These are phyloP conservation scores for Rhabdophis nuchalis DNA, from an alignment of 2,797 vertebrate species.

Conservation along the genomic window DNA sequence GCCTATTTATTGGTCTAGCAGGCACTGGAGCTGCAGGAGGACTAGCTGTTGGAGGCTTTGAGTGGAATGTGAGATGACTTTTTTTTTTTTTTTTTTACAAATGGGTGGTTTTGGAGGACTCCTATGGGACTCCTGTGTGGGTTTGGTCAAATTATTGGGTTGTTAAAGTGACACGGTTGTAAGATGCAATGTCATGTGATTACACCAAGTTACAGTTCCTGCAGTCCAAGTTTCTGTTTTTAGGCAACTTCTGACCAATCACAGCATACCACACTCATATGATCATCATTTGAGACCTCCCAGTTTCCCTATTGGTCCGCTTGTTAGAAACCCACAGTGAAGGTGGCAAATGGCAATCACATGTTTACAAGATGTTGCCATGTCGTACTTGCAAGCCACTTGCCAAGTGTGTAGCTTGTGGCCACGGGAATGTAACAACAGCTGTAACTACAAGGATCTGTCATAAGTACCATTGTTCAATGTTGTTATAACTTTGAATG, in stretches of 20 bases:
- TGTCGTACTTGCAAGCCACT: neutral
- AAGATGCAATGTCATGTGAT: neutral
- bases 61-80: slow-evolving; percentile 84
- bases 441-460: neutral
- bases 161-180: neutral
- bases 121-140: neutral
- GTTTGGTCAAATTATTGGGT: neutral
- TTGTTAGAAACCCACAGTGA: neutral
- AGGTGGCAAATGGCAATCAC: neutral
- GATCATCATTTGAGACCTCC: neutral
- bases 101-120: neutral
- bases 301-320: neutral
- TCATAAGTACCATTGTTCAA: neutral
- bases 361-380: neutral
- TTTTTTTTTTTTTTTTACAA: neutral
- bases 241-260: neutral
- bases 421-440: neutral
- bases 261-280: neutral
- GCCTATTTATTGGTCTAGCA: slow-evolving; percentile 87
- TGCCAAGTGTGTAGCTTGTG: neutral
- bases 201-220: neutral
- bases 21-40: slow-evolving; percentile 91
- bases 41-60: slow-evolving; percentile 89
- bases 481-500: neutral
- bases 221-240: neutral